Percentiles rank a stretch among this genome's conserved stretches.
Evolutionary conservation across 2,888 invertebrate genomes (phyloP).

Genomic region (Imbricaverruca yamaguchii): DNA sequence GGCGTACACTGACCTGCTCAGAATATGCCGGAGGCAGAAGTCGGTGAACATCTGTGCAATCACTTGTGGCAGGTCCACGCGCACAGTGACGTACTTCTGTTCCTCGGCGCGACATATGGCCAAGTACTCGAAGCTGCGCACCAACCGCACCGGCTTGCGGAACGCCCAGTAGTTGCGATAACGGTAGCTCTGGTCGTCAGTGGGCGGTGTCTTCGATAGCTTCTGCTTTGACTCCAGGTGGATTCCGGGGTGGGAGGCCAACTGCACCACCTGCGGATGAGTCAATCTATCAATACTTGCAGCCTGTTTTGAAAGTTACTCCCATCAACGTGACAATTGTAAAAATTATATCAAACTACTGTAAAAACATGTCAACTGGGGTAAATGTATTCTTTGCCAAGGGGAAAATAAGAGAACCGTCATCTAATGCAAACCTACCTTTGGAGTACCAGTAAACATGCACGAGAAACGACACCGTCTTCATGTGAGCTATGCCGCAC

Average conservation of each 20-base stretch:
- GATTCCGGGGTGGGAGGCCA: constrained; percentile 5
- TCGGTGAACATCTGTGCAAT: neutral
- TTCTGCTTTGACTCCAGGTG: constrained; percentile 5
- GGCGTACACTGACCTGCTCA: neutral
- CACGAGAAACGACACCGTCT: too few relatives aligned
- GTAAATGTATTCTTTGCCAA: too few relatives aligned
- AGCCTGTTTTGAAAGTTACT: too few relatives aligned
- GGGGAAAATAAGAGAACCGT: too few relatives aligned
- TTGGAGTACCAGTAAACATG: too few relatives aligned
- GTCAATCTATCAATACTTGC: too few relatives aligned
- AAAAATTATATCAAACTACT: neutral
- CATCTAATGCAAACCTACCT: too few relatives aligned
- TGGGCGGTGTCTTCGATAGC: neutral
- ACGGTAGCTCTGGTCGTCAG: neutral
- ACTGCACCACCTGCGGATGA: neutral
- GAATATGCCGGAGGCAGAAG: neutral
- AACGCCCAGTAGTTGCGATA: neutral
- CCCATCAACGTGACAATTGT: too few relatives aligned
- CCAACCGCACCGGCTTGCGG: constrained; percentile 4
- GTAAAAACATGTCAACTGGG: too few relatives aligned
- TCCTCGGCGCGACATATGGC: constrained; percentile 9
- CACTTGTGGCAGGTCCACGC: neutral
- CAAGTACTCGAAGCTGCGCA: constrained; percentile 14
- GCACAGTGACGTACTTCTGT: neutral
- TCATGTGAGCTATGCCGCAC: too few relatives aligned